Conservation (phyloP, 1,140 invertebrate species). For the Bombyx mori region ASM3026992v2 NC_085116.1:8385001-8385500, state of each 20-base stretch:
- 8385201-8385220: slow-evolving; percentile 68
- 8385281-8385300: slow-evolving; percentile 50
- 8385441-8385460: not conserved
- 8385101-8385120: too few relatives aligned
- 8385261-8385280: slow-evolving; percentile 63
- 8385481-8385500: slow-evolving; percentile 1
- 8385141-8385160: slow-evolving; percentile 59
- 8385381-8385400: slow-evolving; percentile 17
- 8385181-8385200: slow-evolving; percentile 61
- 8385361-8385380: slow-evolving; percentile 22
- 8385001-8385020: too few relatives aligned
- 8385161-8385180: slow-evolving; percentile 70
- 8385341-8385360: slow-evolving; percentile 41
- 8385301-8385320: slow-evolving; percentile 52
- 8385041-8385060: too few relatives aligned
- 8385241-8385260: slow-evolving; percentile 59
- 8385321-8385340: slow-evolving; percentile 48
- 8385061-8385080: too few relatives aligned
- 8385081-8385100: too few relatives aligned
- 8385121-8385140: slow-evolving; percentile 35
- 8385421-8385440: slow-evolving; percentile 7
- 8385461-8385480: not conserved
- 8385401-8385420: slow-evolving; percentile 13
- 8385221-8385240: slow-evolving; percentile 69
- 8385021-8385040: too few relatives aligned